These are phyloP conservation scores for Lucilia cuprina DNA, from an alignment of 1,140 invertebrate species.

Conservation along the genomic window DNA sequence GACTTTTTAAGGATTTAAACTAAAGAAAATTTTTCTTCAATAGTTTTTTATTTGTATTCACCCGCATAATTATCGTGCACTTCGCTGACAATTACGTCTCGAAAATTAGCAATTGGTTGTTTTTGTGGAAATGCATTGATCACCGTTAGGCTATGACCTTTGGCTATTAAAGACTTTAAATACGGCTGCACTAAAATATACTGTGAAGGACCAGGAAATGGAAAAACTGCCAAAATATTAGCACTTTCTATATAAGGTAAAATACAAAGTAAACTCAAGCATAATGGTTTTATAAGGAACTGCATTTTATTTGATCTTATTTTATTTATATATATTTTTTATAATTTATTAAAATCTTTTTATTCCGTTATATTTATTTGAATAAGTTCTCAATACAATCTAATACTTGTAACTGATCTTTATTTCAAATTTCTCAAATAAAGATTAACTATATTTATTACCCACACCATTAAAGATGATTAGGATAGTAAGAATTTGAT, in stretches of 20 bases:
- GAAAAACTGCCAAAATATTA: conserved; percentile 54
- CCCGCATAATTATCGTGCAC: conserved; percentile 23
- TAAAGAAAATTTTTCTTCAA: background rate
- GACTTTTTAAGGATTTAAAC: background rate
- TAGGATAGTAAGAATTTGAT: too few species aligned
- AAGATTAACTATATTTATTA: too few species aligned
- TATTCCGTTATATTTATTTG: background rate
- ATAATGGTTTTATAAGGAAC: background rate
- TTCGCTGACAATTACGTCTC: conserved; percentile 48
- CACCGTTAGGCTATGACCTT: conserved; percentile 64
- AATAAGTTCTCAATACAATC: background rate
- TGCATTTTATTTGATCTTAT: background rate
- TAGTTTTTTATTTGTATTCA: background rate
- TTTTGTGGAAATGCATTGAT: conserved; percentile 62
- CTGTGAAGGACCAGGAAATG: conserved; percentile 54
- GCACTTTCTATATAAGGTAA: conserved; percentile 25
- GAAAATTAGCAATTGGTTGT: conserved; percentile 49
- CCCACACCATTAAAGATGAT: too few species aligned
- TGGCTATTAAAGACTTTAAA: conserved; percentile 57
- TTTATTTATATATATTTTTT: background rate
- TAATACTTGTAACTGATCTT: conserved; percentile 47
- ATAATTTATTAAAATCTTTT: background rate
- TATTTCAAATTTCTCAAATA: too few species aligned
- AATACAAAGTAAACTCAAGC: background rate
- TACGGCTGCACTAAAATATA: conserved; percentile 57